Evolutionary conservation across 2,888 invertebrate genomes (phyloP).

Genomic region (Pollenia angustigena): DNA sequence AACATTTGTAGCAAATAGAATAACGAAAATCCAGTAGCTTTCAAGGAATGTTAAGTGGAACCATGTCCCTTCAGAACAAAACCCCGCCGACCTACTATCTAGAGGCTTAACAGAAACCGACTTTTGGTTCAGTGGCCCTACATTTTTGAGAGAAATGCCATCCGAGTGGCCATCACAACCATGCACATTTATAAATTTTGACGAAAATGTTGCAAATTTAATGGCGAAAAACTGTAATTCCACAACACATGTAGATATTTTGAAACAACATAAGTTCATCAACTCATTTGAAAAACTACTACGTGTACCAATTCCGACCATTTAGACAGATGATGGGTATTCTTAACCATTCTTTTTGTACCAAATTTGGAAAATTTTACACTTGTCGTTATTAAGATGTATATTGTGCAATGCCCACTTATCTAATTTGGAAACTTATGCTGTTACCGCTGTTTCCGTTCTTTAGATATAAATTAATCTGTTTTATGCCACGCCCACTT

Average conservation of each 20-base stretch:
- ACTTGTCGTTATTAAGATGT: too few relatives aligned
- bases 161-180: background rate
- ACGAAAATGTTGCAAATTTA: background rate
- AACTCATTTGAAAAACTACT: slow-evolving; percentile 4
- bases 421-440: too few relatives aligned
- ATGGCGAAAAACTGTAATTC: background rate
- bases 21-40: slow-evolving; percentile 26
- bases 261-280: slow-evolving; percentile 11
- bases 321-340: background rate
- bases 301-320: too few relatives aligned
- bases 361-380: too few relatives aligned
- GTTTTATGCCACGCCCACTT: too few relatives aligned
- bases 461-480: too few relatives aligned
- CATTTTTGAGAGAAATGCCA: background rate
- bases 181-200: background rate
- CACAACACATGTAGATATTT: background rate
- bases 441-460: too few relatives aligned
- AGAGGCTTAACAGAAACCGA: slow-evolving; percentile 15
- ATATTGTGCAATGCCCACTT: too few relatives aligned
- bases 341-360: background rate
- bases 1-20: slow-evolving; percentile 31
- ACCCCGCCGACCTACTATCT: slow-evolving; percentile 37
- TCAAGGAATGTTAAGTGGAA: background rate
- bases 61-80: slow-evolving; percentile 18
- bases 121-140: slow-evolving; percentile 30